Evolutionary conservation across 2,113 vertebrate genomes (phyloP).

Genomic region (Trochalopteron elliotii): DNA sequence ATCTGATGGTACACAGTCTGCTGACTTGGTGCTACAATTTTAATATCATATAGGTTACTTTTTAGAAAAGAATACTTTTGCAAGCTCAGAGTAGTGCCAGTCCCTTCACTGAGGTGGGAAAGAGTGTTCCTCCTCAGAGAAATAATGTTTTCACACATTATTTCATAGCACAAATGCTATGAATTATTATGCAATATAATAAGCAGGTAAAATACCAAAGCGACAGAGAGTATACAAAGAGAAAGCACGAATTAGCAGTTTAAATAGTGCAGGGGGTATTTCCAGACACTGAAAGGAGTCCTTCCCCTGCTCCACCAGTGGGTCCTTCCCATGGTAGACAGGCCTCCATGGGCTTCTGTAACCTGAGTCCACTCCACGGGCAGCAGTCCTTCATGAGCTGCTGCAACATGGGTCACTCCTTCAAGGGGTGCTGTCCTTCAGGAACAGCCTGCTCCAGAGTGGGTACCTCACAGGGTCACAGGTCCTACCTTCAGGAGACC

Average conservation of each 20-base stretch:
- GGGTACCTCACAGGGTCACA: neutral
- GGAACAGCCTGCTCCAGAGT: neutral
- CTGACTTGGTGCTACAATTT: neutral
- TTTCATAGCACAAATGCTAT: neutral
- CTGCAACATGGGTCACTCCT: neutral
- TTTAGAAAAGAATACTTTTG: neutral
- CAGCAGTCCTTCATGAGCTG: neutral
- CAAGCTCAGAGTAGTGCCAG: neutral
- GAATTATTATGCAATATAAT: neutral
- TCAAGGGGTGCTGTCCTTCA: neutral
- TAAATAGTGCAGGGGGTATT: neutral
- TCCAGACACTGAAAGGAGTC: neutral
- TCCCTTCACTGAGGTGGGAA: neutral
- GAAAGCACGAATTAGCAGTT: neutral
- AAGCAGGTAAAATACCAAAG: neutral
- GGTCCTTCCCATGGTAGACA: neutral
- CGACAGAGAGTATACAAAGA: neutral
- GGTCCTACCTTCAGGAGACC: neutral
- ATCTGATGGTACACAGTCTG: neutral
- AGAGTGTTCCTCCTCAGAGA: neutral
- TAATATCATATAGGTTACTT: neutral
- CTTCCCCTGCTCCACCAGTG: neutral
- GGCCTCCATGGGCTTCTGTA: neutral
- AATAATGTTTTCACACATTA: neutral
- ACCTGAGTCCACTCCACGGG: accelerated